Percentiles rank a stretch among this genome's conserved stretches.
These are phyloP conservation scores for Pachymerium ferrugineum DNA, from an alignment of 2,888 invertebrate species.

Conservation along the genomic window DNA sequence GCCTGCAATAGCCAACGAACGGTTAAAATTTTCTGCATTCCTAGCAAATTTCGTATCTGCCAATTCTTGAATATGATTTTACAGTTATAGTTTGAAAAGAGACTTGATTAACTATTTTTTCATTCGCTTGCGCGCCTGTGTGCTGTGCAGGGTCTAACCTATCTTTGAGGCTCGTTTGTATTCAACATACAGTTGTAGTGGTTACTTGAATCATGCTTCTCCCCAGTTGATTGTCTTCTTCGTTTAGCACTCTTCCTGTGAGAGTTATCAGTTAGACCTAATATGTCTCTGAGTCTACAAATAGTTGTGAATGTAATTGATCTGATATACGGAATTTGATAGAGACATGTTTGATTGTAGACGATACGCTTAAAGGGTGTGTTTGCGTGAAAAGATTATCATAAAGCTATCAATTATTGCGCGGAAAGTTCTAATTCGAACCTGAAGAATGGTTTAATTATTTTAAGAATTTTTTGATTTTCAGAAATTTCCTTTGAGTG, in stretches of 20 bases:
- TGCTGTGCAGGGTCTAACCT: neutral
- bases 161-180: constrained; percentile 7
- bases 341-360: neutral
- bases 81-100: constrained; percentile 15
- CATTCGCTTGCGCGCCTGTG: too few species aligned
- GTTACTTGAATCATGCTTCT: constrained; percentile 20
- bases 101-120: too few species aligned
- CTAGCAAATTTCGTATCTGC: too few species aligned
- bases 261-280: constrained; percentile 22
- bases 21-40: too few species aligned
- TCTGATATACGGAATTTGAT: neutral
- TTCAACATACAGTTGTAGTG: constrained; percentile 4
- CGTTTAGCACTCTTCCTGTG: constrained; percentile 9
- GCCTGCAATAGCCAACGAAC: too few species aligned
- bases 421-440: neutral
- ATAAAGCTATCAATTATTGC: constrained; percentile 10
- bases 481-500: too few species aligned
- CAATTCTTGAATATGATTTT: too few species aligned
- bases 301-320: neutral
- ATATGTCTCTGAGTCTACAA: constrained; percentile 15
- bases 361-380: neutral
- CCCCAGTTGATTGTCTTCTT: constrained; percentile 24
- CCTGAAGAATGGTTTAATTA: constrained; percentile 20
- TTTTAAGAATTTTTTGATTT: constrained; percentile 23
- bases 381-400: neutral